These are phyloP conservation scores for Dunckerocampus dactyliophorus DNA, from an alignment of 2,113 vertebrate species.

Conservation along the genomic window DNA sequence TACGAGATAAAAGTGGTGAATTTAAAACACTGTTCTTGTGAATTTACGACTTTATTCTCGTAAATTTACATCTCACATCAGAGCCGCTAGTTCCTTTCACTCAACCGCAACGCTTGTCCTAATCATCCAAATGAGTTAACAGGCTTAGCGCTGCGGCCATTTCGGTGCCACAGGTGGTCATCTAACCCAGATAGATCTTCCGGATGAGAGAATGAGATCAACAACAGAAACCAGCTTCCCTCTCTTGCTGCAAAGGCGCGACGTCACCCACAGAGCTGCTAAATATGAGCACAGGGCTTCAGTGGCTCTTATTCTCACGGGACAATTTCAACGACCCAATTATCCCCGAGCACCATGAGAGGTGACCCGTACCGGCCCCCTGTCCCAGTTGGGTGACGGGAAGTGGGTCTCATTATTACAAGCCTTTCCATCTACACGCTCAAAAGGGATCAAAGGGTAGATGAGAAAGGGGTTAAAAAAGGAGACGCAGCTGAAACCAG, in stretches of 20 bases:
- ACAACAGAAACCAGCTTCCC: constrained; percentile 23
- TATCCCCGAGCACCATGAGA: constrained; percentile 59
- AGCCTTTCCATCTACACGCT: constrained; percentile 17
- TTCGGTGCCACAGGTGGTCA: constrained; percentile 45
- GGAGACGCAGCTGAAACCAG: not conserved
- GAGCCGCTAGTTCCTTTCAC: no score
- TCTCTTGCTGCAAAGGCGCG: constrained; percentile 42
- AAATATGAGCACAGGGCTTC: constrained; percentile 53
- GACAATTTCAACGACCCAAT: constrained; percentile 70
- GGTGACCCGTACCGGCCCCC: constrained; percentile 42
- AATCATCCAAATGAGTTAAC: constrained; percentile 35
- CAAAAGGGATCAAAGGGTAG: constrained; percentile 8
- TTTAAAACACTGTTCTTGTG: no score
- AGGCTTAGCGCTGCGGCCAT: constrained; percentile 14
- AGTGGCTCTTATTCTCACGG: constrained; percentile 43
- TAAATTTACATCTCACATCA: no score
- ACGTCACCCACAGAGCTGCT: constrained; percentile 32
- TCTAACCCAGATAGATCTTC: constrained; percentile 53
- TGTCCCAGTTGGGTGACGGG: constrained; percentile 47
- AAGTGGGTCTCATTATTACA: constrained; percentile 71
- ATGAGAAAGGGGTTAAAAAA: not conserved
- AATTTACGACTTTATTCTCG: no score
- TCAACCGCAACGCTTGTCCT: not conserved
- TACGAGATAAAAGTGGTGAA: no score
- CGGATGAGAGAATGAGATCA: constrained; percentile 36